Evolutionary conservation across 2,113 vertebrate genomes (phyloP), one percentile per base, ranked within the genome.

Genomic region (Chaetops frenatus): DNA sequence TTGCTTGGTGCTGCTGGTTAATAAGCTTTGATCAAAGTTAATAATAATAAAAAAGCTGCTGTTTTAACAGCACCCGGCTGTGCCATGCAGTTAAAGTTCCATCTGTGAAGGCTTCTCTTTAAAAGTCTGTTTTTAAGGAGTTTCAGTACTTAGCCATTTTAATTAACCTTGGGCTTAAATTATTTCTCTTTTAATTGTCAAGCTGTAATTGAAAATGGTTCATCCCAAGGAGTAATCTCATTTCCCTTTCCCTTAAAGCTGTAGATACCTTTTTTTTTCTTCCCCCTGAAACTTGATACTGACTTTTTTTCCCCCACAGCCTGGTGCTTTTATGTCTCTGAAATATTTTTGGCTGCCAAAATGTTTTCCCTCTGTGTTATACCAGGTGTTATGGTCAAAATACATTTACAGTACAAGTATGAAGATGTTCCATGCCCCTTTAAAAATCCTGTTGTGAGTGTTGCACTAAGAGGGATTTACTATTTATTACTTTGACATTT

Each of bases 21-120:
- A 89, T 91, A 81, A 93, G 79, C 95, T 95, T 92, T 95, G 85
- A 92, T 94, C 79, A 88, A 74, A 86, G 69, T 87, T 92, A 78
- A 53, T 74, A 18, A 56, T 57, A 54, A 77, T 80, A 38, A 80
- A 81, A 78, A 66, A 69, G 38, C 61, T 38, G 38, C 72, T 81
- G 35, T 81, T 90, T 61, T 93, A 60, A 35, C 54, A 94, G 76
- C 60, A 50, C 48, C 51, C 4, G 3, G 27, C 53, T 93, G 64
- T 82, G 88, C 71, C 19, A 12, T 29, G 42, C 44, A 45, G 60
- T 82, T 88, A 19, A 69, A 78, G 29, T 83, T 79, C 40, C n/a
- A n/a, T 91, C 64, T 94, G 23, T 77, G 74, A 66, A 58, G 33
- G 27, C 53, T 88, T 73, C 85, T 90, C n/a, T 78, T 87, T 64